Evolutionary conservation across 2,113 vertebrate species (phyloP).

Genomic region (Thalassoma bifasciatum): DNA sequence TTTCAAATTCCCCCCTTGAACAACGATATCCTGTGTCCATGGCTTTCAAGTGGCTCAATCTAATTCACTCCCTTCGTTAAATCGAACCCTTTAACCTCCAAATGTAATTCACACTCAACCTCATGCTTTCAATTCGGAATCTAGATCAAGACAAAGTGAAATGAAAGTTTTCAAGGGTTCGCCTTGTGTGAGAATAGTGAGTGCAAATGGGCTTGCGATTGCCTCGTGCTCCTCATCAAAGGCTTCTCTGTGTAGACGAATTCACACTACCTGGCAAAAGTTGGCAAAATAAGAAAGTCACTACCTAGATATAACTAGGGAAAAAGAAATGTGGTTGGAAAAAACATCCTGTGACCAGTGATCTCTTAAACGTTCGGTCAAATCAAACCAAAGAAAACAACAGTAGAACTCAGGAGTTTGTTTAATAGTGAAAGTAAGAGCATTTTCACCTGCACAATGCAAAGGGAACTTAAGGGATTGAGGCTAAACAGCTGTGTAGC

Average conservation of each 20-base stretch:
- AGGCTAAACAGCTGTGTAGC: no score
- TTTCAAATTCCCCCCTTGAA: conserved; percentile 19
- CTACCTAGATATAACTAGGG: no score
- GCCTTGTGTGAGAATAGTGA: conserved; percentile 16
- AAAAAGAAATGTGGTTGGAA: no score
- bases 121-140: conserved; percentile 60
- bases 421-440: no score
- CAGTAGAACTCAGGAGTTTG: no score
- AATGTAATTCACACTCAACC: conserved; percentile 51
- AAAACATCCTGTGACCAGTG: no score
- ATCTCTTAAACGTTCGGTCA: no score
- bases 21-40: conserved; percentile 49
- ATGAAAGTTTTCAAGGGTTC: not conserved
- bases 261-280: conserved; percentile 55
- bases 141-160: conserved; percentile 1
- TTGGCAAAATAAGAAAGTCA: no score
- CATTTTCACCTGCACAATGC: no score
- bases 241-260: conserved; percentile 40
- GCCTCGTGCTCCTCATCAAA: conserved; percentile 47
- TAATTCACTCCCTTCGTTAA: conserved; percentile 46
- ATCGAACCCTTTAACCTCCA: conserved; percentile 42
- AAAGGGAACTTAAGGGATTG: no score
- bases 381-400: no score
- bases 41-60: conserved; percentile 35
- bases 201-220: conserved; percentile 38